These are phyloP conservation scores for Drosophila ezoana DNA, from an alignment of 2,888 invertebrate species.

Conservation along the genomic window DNA sequence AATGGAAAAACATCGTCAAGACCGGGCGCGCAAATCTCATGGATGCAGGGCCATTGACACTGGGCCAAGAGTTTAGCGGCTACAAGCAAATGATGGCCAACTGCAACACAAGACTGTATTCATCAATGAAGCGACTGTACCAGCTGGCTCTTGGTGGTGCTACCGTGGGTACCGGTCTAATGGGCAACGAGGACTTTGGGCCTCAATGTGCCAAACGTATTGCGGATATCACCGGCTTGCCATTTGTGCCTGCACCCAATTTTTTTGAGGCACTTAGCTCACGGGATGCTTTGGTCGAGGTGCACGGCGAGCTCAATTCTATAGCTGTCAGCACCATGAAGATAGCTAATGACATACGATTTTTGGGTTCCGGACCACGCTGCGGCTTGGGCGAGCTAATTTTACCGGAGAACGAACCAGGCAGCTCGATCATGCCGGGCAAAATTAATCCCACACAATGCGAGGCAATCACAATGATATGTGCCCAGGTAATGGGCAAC, in stretches of 20 bases:
- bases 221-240: conserved; percentile 91
- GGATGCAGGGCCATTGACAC: conserved; percentile 96
- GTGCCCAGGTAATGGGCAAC: conserved; percentile 98
- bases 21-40: conserved; percentile 94
- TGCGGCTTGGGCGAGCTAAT: conserved; percentile 96
- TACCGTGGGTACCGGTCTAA: conserved; percentile 97
- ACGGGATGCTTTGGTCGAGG: conserved; percentile 97
- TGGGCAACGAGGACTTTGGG: conserved; percentile 95
- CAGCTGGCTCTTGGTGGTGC: conserved; percentile 97
- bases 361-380: conserved; percentile 97
- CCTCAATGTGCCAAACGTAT: conserved; percentile 94
- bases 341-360: conserved; percentile 95
- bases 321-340: conserved; percentile 97
- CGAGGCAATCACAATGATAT: conserved; percentile 98
- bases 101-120: conserved; percentile 92
- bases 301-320: conserved; percentile 96
- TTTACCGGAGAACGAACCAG: conserved; percentile 98
- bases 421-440: conserved; percentile 99
- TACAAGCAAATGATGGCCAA: conserved; percentile 93
- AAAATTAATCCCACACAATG: conserved; percentile 99
- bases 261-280: conserved; percentile 98
- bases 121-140: conserved; percentile 92
- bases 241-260: conserved; percentile 96
- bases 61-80: conserved; percentile 98
- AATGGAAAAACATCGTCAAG: conserved; percentile 95